Conservation (phyloP, 2,113 vertebrate genomes). For the Lampris incognitus region DNA sequence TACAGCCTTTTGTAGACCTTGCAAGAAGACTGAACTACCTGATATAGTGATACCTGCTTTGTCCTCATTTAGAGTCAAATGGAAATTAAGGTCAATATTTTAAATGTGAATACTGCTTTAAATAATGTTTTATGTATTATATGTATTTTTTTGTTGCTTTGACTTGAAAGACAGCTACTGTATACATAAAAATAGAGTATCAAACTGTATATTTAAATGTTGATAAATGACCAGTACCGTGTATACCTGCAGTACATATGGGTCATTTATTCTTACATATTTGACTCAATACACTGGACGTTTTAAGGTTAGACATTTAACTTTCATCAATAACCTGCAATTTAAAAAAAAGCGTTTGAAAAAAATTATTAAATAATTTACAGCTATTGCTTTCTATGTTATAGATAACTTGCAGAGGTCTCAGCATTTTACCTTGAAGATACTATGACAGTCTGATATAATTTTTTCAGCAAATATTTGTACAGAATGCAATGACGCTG, state of each 20-base stretch:
- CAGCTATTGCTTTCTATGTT: background rate
- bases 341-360: constrained; percentile 2
- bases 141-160: background rate
- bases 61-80: constrained; percentile 12
- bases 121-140: background rate
- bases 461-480: constrained; percentile 10
- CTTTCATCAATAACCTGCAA: constrained; percentile 7
- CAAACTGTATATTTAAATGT: background rate
- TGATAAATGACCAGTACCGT: background rate
- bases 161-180: background rate
- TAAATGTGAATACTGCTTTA: background rate
- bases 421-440: background rate
- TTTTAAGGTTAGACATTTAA: constrained; percentile 19
- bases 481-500: constrained; percentile 12
- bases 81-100: background rate
- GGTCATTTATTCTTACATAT: background rate
- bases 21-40: constrained; percentile 58
- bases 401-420: background rate
- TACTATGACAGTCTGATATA: background rate
- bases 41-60: constrained; percentile 24
- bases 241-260: no score
- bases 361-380: background rate
- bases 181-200: background rate
- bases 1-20: constrained; percentile 27
- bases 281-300: background rate